Base-by-base conservation (phyloP, 2,113 vertebrate genomes). In the Notarius lentiginosus region DNA sequence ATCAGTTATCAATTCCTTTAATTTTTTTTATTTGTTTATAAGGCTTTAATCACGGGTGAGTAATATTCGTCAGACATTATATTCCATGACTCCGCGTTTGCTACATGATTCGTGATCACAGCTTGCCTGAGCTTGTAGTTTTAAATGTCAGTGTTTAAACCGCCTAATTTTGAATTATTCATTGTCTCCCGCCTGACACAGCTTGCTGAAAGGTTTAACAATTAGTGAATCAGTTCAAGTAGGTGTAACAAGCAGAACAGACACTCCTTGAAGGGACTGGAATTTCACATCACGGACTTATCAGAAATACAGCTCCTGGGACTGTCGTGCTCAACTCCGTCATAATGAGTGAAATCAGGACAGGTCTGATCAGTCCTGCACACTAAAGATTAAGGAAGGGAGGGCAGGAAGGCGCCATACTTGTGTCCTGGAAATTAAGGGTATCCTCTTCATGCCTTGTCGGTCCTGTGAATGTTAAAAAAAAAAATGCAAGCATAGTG, bases 341-440 rank as follows among this genome's bases (percentile, higher is more conserved):
- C 20, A 1, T 24, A 34, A 81, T 61, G 30, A 22, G 58, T 61
- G 56, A 58, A 60, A 20, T 79, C 24, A 79, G 27, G 55, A 34
- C 15, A 34, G 60, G 20, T 56, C n/a, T 30, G n/a, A 41, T 80
- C 55, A 77, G 49, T 79, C 75, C 51, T 79, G 75, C 24, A 8
- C 24, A 27, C 18, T 61, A 24, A 81, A 41, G 56, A 81, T 61
- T 61, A 61, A 27, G 82, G 49, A 55, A 65, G 53, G 68, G 53
- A 47, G 55, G 83, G 83, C 70, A 84, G 83, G 83, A 84, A 60
- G 55, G 83, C 76, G 76, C 85, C 51, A 0, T 73, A 1, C 5
- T 51, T 20, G 49, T 72, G n/a, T 56, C 17, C 60, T 77, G 47
- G 15, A 70, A 63, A 49, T 63, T 0, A 18, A 75, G 53, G 58